Evolutionary conservation across 2,113 vertebrate genomes (phyloP).

Genomic region (Pseudopipra pipra): DNA sequence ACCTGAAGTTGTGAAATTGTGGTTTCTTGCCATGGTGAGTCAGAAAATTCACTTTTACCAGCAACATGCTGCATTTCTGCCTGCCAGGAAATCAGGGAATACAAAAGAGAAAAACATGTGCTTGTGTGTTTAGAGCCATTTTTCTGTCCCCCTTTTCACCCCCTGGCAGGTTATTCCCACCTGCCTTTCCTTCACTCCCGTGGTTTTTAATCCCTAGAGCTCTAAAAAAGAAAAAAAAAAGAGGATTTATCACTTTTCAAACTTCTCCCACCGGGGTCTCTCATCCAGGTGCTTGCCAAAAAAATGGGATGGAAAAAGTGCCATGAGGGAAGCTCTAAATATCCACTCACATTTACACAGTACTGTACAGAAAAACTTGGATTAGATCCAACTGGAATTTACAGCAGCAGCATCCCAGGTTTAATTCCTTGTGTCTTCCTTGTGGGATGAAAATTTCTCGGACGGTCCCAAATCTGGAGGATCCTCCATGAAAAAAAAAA

Average conservation of each 20-base stretch:
- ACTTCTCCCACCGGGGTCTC: neutral
- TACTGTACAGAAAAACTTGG: neutral
- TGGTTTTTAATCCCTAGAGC: neutral
- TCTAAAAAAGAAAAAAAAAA: neutral
- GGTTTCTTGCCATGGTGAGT: neutral
- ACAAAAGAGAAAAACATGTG: slow-evolving; percentile 21
- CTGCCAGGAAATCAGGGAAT: neutral
- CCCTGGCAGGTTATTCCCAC: neutral
- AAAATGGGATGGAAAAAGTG: neutral
- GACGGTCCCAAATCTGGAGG: neutral
- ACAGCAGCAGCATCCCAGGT: neutral
- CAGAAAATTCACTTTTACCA: neutral
- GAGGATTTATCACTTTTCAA: neutral
- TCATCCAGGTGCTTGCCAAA: neutral
- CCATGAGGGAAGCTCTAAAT: neutral
- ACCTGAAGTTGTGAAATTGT: neutral
- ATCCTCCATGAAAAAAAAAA: neutral
- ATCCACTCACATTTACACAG: neutral
- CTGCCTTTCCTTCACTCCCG: neutral
- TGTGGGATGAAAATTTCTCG: neutral
- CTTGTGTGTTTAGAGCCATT: neutral
- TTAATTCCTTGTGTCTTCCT: neutral
- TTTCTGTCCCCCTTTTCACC: neutral
- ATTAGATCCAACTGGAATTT: neutral
- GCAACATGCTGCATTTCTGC: neutral